Conservation (phyloP, 2,888 invertebrate genomes). For the Apotomis turbidana region DNA sequence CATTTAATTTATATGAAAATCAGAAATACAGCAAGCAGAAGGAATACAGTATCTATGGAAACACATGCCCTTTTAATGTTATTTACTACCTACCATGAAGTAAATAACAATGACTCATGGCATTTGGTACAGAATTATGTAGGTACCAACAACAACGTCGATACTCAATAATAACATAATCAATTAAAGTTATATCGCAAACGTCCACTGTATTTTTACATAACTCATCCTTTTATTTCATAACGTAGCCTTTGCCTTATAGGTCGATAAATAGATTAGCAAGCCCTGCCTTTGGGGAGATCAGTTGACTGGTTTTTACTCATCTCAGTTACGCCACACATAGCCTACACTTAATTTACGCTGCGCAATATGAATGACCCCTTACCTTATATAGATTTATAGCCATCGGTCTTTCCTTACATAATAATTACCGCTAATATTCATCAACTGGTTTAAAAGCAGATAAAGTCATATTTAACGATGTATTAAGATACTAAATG, state of each 20-base stretch:
- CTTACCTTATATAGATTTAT: slow-evolving; percentile 63
- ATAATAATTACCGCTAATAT: slow-evolving; percentile 42
- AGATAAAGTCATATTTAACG: slow-evolving; percentile 32
- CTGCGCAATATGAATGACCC: slow-evolving; percentile 58
- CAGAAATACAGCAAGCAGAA: too few species aligned
- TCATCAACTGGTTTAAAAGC: slow-evolving; percentile 16
- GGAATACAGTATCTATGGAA: too few species aligned
- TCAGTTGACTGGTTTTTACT: slow-evolving; percentile 59
- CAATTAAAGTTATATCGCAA: too few species aligned
- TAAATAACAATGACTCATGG: too few species aligned
- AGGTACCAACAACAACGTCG: too few species aligned
- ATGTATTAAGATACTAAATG: slow-evolving; percentile 37
- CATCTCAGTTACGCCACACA: slow-evolving; percentile 57
- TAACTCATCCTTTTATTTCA: slow-evolving; percentile 9
- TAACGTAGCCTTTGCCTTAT: slow-evolving; percentile 17
- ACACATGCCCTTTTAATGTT: too few species aligned
- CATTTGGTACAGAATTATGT: too few species aligned
- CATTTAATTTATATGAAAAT: too few species aligned
- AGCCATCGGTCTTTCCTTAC: slow-evolving; percentile 47
- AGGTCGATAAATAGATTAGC: slow-evolving; percentile 32
- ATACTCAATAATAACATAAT: too few species aligned
- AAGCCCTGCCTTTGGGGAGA: slow-evolving; percentile 33
- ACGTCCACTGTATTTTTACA: too few species aligned
- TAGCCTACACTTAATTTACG: slow-evolving; percentile 46
- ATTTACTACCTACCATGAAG: too few species aligned